Conservation (phyloP, 2,113 vertebrate species). For the Neomonachus schauinslandi region DNA sequence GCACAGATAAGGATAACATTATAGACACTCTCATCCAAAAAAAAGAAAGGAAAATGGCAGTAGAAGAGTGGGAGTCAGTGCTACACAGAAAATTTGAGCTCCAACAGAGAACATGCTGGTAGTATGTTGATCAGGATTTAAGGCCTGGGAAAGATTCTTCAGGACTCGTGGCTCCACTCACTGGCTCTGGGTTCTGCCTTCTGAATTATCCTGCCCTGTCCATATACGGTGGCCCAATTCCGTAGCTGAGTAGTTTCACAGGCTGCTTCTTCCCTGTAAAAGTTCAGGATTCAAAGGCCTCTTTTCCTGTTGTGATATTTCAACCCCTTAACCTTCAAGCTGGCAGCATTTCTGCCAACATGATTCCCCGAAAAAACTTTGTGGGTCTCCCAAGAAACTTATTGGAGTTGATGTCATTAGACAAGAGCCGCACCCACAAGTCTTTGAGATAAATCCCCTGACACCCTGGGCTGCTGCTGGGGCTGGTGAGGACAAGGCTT, state of each 20-base stretch:
- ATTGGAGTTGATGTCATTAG: background rate
- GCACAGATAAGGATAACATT: background rate
- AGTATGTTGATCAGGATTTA: background rate
- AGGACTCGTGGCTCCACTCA: background rate
- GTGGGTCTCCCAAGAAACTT: background rate
- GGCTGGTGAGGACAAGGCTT: background rate
- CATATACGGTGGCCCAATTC: background rate
- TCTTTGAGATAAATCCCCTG: background rate
- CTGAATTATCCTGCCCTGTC: background rate
- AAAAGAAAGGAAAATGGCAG: background rate
- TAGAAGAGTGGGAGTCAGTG: too few relatives aligned
- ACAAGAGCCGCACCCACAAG: background rate
- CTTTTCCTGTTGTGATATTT: background rate
- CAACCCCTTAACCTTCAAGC: background rate
- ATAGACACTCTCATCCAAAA: background rate
- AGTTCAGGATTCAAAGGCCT: background rate
- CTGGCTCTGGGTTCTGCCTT: background rate
- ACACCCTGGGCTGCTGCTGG: background rate
- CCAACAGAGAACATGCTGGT: background rate
- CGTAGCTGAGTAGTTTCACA: background rate
- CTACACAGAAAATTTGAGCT: background rate
- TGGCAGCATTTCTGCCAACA: background rate
- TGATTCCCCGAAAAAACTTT: background rate
- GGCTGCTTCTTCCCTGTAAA: background rate
- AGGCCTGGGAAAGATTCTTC: background rate